Evolutionary conservation across 1,140 invertebrate genomes (phyloP).

Genomic region (Cydia splendana): DNA sequence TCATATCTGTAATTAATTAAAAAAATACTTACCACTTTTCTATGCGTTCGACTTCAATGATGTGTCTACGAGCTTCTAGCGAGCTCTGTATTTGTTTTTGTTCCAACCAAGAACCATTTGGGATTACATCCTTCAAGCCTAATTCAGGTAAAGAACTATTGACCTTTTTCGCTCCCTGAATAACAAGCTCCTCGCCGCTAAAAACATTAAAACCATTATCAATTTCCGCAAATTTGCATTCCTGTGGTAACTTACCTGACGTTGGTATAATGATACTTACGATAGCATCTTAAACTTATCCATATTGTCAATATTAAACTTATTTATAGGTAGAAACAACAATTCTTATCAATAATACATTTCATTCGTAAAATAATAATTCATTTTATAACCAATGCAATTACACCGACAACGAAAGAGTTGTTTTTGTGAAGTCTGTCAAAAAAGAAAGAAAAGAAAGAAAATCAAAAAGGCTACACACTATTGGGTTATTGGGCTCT

Average conservation of each 20-base stretch:
- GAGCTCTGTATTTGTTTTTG: constrained; percentile 81
- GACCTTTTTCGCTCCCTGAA: constrained; percentile 75
- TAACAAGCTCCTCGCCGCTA: constrained; percentile 79
- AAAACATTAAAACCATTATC: constrained; percentile 42
- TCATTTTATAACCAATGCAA: background rate
- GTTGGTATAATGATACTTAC: constrained; percentile 47
- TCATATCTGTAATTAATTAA: background rate
- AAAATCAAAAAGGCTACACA: background rate
- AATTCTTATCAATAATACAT: background rate
- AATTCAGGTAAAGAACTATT: constrained; percentile 77
- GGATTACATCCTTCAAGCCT: constrained; percentile 80
- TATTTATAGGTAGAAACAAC: background rate
- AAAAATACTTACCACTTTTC: constrained; percentile 77
- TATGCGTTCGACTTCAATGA: constrained; percentile 81
- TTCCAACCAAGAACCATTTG: constrained; percentile 82
- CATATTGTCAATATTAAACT: constrained; percentile 38
- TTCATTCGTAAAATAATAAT: background rate
- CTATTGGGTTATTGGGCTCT: background rate
- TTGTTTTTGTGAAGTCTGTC: constrained; percentile 1
- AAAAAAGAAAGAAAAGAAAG: background rate
- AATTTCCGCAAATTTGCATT: background rate
- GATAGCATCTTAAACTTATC: constrained; percentile 48
- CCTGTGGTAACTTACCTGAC: background rate
- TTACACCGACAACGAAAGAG: background rate
- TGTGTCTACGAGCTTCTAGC: constrained; percentile 77